Base-by-base conservation (phyloP, 2,888 invertebrate species). In the Drosophila mulleri region DNA sequence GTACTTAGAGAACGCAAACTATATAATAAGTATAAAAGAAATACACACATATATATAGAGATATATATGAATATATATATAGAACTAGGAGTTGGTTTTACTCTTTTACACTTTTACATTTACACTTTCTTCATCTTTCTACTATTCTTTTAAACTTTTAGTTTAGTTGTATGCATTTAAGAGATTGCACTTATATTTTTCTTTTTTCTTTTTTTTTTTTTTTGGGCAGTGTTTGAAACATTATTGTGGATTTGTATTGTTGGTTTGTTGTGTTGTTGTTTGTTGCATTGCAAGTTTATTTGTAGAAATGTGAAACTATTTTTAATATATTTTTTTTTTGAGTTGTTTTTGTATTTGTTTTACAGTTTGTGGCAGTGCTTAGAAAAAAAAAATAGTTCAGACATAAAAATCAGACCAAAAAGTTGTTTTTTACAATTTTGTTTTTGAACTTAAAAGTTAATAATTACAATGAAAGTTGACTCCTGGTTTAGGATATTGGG, bases 1-100 rank as follows among this genome's bases (percentile, higher is more conserved):
- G 88, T 85, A 85, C 84, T 85, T 88, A 88, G 88, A 85, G 84
- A 88, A 84, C 84, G 83, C 84, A 84, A 87, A 50, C 80, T 87
- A 84, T 59, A 77, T 67, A 64, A 50, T 26, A 65, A 53, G 61
- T 72, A 65, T 67, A 76, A 78, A 80, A 84, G 75, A 83, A 75
- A 71, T 72, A 78, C 75, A 32, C 1, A 48, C n/a, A 26, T n/a
- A 66, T 61, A 70, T 78, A 74, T 26, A 26, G 3, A 47, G 9
- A 29, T 16, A 26, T 23, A 47, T 26, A 47, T 47, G 14, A 2
- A 77, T 70, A 66, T 64, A 70, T n/a, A 67, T 66, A 71, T 78
- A 71, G 67, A 75, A 73, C 78, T 87, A 87, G 87, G 87, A 87
- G 87, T 87, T 83, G 76, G 59, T 52, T 65, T 60, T 65, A 73